Evolutionary conservation across 2,888 invertebrate species (phyloP).

Genomic region (Eupeodes latifasciatus): DNA sequence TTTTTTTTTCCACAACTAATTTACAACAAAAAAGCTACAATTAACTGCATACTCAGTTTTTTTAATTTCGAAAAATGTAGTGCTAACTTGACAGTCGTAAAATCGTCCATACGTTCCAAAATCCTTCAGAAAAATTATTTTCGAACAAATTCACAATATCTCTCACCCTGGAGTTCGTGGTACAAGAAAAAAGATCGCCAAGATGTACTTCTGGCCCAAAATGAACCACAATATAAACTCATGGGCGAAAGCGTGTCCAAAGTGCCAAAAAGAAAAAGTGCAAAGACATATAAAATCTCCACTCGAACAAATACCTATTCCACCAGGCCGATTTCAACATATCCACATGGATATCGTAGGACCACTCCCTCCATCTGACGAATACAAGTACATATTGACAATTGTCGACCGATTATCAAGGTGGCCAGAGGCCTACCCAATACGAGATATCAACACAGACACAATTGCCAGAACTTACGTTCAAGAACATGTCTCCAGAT

Average conservation of each 20-base stretch:
- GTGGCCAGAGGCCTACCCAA: constrained; percentile 38
- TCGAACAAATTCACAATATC: constrained; percentile 27
- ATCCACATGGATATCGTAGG: constrained; percentile 65
- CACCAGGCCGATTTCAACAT: constrained; percentile 59
- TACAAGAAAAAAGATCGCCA: constrained; percentile 37
- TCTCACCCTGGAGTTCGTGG: constrained; percentile 39
- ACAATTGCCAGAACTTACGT: constrained; percentile 24
- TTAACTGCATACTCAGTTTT: no score
- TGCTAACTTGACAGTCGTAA: no score
- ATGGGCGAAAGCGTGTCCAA: constrained; percentile 29
- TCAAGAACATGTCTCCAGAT: constrained; percentile 30
- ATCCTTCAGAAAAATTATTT: neutral
- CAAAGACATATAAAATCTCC: constrained; percentile 59
- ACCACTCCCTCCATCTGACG: constrained; percentile 36
- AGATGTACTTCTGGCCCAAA: constrained; percentile 46
- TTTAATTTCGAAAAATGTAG: no score
- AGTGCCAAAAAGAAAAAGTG: constrained; percentile 61
- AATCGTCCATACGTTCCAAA: constrained; percentile 28
- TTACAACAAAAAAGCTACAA: no score
- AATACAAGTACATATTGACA: constrained; percentile 52
- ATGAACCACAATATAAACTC: constrained; percentile 42
- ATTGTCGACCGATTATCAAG: constrained; percentile 47
- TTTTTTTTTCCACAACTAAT: no score
- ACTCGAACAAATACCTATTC: constrained; percentile 21
- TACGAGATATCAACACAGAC: constrained; percentile 33